Base-by-base conservation (phyloP, 2,797 vertebrate species). In the Pteronotus mesoamericanus region DNA sequence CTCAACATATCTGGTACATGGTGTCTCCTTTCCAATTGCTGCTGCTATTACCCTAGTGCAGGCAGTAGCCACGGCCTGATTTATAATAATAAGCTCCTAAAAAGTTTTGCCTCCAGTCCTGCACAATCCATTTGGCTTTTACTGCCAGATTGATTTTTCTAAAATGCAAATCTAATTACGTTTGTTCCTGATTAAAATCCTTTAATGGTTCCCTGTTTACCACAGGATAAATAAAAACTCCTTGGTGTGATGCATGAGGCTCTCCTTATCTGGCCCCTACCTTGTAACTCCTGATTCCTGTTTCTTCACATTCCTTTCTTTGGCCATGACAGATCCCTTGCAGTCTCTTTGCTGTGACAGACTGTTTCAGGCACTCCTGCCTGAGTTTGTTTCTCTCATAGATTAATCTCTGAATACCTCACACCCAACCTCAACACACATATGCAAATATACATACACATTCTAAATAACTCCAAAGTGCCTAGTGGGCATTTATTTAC, bases 111-210 rank as follows among this genome's bases (percentile, higher is more conserved):
- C 55, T 95, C 53, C 51, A 95, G 71, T 96, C 89, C 86, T 95
- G 15, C 42, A 95, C 83, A 93, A 95, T 91, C 51, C 86, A 91
- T 96, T 92, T 94, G 94, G 88, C 44, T 96, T 95, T 96, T 97
- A 95, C 88, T 95, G 75, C 86, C 37, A 68, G 77, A 95, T 95
- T 94, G 83, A 95, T 96, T 97, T 98, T 93, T 96, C 78, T 92
- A 91, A 96, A 96, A 97, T 96, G 94, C 94, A 97, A 97, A 97
- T 96, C 96, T 96, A 94, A 97, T 94, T 86, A 91, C 7, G 2
- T 85, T 95, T 94, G 39, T n/a, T 94, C 71, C 96, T 95, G 88
- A 96, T 97, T 96, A 97, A 96, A 97, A 93, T 79, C 22, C 16
- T 91, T 95, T 91, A 97, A 97, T 91, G 75, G 48, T 74, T 96